Conservation (phyloP, 2,888 invertebrate genomes). For the Cyclophora albipunctata region DNA sequence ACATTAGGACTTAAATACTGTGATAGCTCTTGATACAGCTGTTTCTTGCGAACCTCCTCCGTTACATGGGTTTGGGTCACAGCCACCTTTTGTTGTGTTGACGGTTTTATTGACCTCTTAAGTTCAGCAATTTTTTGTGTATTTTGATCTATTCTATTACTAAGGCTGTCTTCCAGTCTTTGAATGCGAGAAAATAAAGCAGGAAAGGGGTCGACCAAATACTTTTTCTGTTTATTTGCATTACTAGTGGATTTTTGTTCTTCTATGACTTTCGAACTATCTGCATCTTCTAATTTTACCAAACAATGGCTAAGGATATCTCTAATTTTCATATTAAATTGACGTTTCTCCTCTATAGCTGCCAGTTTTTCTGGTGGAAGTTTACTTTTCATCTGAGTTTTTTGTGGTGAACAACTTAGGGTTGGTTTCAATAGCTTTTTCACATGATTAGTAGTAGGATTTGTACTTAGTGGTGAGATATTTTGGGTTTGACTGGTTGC, state of each 20-base stretch:
- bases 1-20: constrained; percentile 47
- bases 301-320: constrained; percentile 54
- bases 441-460: neutral
- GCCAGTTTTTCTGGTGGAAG: constrained; percentile 51
- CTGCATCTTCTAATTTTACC: constrained; percentile 32
- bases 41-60: constrained; percentile 42
- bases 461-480: too few species aligned
- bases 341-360: constrained; percentile 55
- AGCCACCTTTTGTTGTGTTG: constrained; percentile 19
- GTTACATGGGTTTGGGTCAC: constrained; percentile 36
- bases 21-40: constrained; percentile 55
- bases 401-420: constrained; percentile 3
- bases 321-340: constrained; percentile 59
- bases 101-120: constrained; percentile 27
- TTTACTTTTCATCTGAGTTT: constrained; percentile 27
- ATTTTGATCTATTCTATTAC: constrained; percentile 57
- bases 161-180: constrained; percentile 50
- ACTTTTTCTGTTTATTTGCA: too few species aligned
- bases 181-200: constrained; percentile 31
- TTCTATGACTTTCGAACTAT: too few species aligned
- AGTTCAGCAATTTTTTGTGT: constrained; percentile 46
- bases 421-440: neutral
- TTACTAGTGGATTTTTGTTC: too few species aligned
- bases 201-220: too few species aligned
- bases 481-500: too few species aligned